Evolutionary conservation across 2,113 vertebrate genomes (phyloP).

Genomic region (Apodemus sylvaticus): DNA sequence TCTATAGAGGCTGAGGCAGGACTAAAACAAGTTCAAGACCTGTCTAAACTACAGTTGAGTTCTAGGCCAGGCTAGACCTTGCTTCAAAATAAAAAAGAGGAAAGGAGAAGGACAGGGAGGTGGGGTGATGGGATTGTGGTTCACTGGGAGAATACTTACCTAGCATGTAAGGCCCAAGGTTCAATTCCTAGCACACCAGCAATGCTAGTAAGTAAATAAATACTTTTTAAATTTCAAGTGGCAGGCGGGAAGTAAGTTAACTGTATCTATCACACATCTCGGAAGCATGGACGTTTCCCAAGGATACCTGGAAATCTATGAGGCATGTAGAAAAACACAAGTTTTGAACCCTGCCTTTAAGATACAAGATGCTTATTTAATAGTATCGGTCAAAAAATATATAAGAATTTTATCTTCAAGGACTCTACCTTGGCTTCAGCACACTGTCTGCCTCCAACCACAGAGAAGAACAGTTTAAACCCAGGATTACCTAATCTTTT

Average conservation of each 20-base stretch:
- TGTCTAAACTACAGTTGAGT: background rate
- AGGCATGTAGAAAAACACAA: background rate
- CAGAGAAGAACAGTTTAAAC: background rate
- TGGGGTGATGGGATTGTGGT: background rate
- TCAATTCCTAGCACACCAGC: background rate
- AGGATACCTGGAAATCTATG: constrained; percentile 1
- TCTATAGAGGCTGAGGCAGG: background rate
- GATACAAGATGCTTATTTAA: constrained; percentile 37
- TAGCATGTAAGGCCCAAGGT: background rate
- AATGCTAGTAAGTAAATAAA: background rate
- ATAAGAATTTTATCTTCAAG: constrained; percentile 3
- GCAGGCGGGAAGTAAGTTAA: too few species aligned
- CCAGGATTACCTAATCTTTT: background rate
- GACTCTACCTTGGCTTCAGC: constrained; percentile 28
- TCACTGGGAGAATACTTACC: background rate
- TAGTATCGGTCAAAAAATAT: constrained; percentile 1
- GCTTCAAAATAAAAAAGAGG: background rate
- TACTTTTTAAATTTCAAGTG: background rate
- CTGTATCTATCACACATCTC: background rate
- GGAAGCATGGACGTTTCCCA: background rate
- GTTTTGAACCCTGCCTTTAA: constrained; percentile 19
- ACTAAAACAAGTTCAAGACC: background rate
- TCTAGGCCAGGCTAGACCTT: background rate
- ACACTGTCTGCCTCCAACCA: constrained; percentile 1
- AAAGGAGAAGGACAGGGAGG: background rate